Evolutionary conservation across 2,113 vertebrate species (phyloP), one percentile per base, ranked within the genome.

Genomic region (Aptenodytes patagonicus): DNA sequence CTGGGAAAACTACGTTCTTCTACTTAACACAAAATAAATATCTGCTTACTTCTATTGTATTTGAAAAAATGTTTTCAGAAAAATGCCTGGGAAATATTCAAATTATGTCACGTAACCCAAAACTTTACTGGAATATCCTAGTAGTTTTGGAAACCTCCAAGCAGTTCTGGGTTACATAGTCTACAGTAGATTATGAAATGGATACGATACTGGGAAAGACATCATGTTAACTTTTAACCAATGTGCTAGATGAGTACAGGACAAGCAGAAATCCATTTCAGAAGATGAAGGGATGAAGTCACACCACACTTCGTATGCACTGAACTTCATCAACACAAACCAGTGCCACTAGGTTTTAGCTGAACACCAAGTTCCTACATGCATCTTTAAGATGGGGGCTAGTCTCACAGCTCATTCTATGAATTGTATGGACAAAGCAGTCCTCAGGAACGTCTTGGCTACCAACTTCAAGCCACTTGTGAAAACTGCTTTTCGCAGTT

Each of bases 301-400:
- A n/a, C 4, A 2, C 18, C 68, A 31, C 13, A 17, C 40, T 31
- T 6, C 16, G 49, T 13, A n/a, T 2, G n/a, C 36, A 21, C 36
- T 64, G 40, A 76, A 29, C 28, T 54, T 36, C 44, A 14, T 5
- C 38, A 16, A 8, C 52, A 21, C 18, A 10, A 9, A 24, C 5
- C 38, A n/a, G 38, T 4, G 26, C 25, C 24, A 5, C 20, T 6
- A 26, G 38, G 36, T 58, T 40, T 55, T 6, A 57, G 36, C 20
- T 15, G 24, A 46, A n/a, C 34, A 13, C 17, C 1, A 1, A 19
- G 49, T 14, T 72, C 51, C 57, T 10, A 16, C 2, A 0, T 2
- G 10, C 36, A 40, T 4, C 51, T 19, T 42, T 13, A 49, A 19
- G 24, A 32, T 2, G 16, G 14, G 46, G 13, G 17, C 17, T 28